phyloP scores from a whole-genome alignment of 2,888 invertebrate species.

The Craniophora ligustri region DNA sequence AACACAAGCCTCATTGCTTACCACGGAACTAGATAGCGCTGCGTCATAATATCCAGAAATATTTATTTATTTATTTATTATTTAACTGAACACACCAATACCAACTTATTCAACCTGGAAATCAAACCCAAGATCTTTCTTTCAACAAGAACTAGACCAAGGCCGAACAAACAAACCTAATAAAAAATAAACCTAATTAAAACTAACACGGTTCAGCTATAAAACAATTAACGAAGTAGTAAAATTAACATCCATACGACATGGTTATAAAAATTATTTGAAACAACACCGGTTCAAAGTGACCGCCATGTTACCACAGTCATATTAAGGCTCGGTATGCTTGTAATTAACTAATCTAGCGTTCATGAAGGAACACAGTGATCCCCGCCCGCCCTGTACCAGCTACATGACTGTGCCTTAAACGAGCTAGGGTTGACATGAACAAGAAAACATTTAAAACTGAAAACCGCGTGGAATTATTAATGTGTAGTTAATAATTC shows the following conservation, averaged over 20 bases:
- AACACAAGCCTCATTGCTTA: too few species aligned
- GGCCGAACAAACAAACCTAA: too few species aligned
- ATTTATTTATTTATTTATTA: too few species aligned
- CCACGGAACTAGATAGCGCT: too few species aligned
- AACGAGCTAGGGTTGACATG: constrained; percentile 30
- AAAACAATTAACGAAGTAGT: constrained; percentile 4
- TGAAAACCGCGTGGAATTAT: too few species aligned
- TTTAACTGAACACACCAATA: too few species aligned
- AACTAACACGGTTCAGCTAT: neutral
- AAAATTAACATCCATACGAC: neutral
- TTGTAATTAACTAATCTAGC: constrained; percentile 46
- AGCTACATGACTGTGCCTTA: constrained; percentile 15
- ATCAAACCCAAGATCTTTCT: too few species aligned
- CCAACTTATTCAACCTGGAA: too few species aligned
- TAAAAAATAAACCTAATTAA: too few species aligned
- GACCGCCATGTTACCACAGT: neutral
- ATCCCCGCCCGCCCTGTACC: constrained; percentile 24
- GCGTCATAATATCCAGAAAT: too few species aligned
- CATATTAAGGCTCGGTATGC: constrained; percentile 3
- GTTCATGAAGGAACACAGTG: constrained; percentile 28
- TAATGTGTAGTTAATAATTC: too few species aligned
- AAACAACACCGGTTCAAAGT: constrained; percentile 11
- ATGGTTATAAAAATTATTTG: neutral
- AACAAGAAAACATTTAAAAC: neutral
- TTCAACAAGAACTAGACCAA: too few species aligned